These are phyloP conservation scores for Meleagris gallopavo DNA, from an alignment of 2,113 vertebrate species.

Conservation along the genomic window DNA sequence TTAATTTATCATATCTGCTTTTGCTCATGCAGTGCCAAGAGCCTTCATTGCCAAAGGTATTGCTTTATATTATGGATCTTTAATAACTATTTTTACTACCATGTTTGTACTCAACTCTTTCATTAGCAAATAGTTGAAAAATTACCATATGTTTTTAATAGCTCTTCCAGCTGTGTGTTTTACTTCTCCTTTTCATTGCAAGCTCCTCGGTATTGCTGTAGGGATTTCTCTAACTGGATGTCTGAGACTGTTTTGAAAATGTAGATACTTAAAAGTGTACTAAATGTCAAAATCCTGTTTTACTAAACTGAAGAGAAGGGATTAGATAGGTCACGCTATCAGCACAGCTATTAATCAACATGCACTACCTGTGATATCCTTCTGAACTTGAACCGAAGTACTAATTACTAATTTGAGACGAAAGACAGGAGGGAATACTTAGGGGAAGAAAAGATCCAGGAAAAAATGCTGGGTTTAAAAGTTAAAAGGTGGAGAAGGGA, in stretches of 20 bases:
- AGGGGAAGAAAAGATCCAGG: neutral
- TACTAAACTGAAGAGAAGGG: neutral
- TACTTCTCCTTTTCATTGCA: neutral
- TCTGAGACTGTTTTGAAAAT: neutral
- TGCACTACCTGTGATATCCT: neutral
- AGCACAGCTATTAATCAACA: neutral
- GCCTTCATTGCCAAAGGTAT: neutral
- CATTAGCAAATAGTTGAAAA: neutral
- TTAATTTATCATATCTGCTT: neutral
- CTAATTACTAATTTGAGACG: neutral
- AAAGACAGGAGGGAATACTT: neutral
- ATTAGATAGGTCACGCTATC: neutral
- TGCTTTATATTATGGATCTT: neutral
- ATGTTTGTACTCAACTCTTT: neutral
- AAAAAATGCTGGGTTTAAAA: neutral
- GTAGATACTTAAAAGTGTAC: neutral
- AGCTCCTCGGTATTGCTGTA: neutral
- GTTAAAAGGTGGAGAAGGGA: too few relatives aligned
- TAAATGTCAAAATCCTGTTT: neutral
- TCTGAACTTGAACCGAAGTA: neutral
- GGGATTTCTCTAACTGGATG: constrained; percentile 1
- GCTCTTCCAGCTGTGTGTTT: neutral
- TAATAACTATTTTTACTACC: neutral
- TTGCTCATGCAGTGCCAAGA: neutral
- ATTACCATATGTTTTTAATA: neutral